Percentiles rank a stretch among this genome's conserved stretches.
Conservation (phyloP, 1,140 invertebrate species). For the Streblospio benedicti region DNA sequence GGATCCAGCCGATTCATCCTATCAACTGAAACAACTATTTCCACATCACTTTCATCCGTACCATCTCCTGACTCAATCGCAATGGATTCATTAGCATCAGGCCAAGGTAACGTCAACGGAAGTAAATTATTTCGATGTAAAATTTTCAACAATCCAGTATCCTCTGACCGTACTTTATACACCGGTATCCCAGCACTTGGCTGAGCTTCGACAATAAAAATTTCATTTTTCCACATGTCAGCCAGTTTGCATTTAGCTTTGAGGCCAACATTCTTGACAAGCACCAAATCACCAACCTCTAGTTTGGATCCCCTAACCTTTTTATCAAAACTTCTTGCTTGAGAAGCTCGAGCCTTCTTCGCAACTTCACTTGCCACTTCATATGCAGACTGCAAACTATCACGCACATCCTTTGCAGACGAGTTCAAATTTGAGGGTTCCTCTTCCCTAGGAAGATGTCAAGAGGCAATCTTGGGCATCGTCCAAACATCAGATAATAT, state of each 20-base stretch:
- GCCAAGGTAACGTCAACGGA: too few relatives aligned
- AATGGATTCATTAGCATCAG: too few relatives aligned
- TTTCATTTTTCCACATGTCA: neutral
- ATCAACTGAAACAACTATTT: too few relatives aligned
- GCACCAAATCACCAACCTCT: conserved; percentile 1
- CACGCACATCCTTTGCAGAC: neutral
- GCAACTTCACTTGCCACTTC: neutral
- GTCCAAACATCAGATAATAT: conserved; percentile 29
- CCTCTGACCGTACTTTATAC: neutral
- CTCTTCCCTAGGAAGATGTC: conserved; percentile 15
- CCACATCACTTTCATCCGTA: too few relatives aligned
- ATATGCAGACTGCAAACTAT: neutral
- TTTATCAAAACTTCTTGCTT: neutral
- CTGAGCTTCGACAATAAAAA: neutral
- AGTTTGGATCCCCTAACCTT: neutral
- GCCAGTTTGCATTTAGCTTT: neutral
- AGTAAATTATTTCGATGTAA: too few relatives aligned
- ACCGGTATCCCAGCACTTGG: neutral
- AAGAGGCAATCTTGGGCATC: conserved; percentile 21
- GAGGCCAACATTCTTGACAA: neutral
- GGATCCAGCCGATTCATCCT: too few relatives aligned
- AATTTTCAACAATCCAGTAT: too few relatives aligned
- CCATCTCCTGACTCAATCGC: too few relatives aligned
- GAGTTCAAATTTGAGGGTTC: neutral
- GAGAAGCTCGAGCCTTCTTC: neutral